A percentile compares a stretch with the other conserved stretches of the same genome.
Conservation (phyloP, 2,888 invertebrate species). For the Tanytarsus gracilentus region DNA sequence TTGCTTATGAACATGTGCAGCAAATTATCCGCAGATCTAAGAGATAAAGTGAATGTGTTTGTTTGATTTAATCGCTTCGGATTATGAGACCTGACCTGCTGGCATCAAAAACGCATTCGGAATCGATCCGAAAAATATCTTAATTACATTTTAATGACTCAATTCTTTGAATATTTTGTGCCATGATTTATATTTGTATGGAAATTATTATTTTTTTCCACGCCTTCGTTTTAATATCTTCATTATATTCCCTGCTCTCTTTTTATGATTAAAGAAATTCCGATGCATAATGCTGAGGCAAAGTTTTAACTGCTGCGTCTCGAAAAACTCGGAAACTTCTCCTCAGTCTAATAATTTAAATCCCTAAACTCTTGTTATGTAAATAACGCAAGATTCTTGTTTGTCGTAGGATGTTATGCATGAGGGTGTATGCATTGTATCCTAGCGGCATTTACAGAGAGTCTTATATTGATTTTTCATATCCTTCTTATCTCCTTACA, state of each 20-base stretch:
- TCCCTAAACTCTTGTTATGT: slow-evolving; percentile 15
- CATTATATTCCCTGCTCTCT: no score
- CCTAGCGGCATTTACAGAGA: no score
- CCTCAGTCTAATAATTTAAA: slow-evolving; percentile 14
- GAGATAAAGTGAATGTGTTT: background rate
- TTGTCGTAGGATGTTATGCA: slow-evolving; percentile 4
- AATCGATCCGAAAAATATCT: background rate
- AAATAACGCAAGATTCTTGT: slow-evolving; percentile 13
- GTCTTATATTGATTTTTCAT: no score
- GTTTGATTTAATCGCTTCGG: no score
- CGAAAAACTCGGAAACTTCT: background rate
- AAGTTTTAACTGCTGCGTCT: background rate
- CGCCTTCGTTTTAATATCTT: background rate
- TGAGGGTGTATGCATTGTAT: background rate
- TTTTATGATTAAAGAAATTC: no score
- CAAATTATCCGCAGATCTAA: slow-evolving; percentile 14
- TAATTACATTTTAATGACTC: slow-evolving; percentile 14
- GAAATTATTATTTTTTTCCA: background rate
- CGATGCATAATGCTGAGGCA: no score
- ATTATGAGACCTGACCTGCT: slow-evolving; percentile 9
- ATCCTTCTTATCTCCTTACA: no score
- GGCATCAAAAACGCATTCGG: slow-evolving; percentile 5
- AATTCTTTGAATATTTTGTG: background rate
- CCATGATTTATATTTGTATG: background rate
- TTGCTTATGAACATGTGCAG: slow-evolving; percentile 22